phyloP scores from a whole-genome alignment of 2,113 vertebrate species.

The Motacilla tschutschensis region DNA sequence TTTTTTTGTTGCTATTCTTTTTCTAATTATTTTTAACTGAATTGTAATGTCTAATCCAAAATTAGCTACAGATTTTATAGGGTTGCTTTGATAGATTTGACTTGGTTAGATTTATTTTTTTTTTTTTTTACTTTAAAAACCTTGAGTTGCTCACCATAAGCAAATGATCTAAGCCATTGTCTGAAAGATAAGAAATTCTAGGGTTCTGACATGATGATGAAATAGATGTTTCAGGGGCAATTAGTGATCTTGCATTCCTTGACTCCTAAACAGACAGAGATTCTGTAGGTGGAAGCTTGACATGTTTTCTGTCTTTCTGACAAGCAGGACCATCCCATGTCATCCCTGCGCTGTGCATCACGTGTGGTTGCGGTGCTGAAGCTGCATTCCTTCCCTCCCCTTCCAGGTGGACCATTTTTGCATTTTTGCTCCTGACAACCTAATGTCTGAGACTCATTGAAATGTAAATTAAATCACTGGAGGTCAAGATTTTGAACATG shows the following conservation, averaged over 20 bases:
- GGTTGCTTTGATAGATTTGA: background rate
- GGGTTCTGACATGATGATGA: background rate
- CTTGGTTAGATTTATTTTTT: background rate
- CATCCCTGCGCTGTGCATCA: too few species aligned
- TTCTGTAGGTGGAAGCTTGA: background rate
- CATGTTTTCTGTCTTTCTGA: background rate
- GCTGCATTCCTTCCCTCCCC: background rate
- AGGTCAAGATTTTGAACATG: background rate
- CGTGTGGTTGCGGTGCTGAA: background rate
- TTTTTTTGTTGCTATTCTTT: background rate
- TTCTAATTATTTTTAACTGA: background rate
- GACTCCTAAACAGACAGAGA: background rate
- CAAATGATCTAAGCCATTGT: background rate
- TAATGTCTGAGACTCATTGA: background rate
- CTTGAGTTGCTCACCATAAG: background rate
- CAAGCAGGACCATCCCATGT: rapidly evolving
- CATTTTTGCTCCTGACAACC: background rate
- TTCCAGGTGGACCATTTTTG: background rate
- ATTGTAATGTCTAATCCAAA: background rate
- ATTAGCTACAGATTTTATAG: background rate
- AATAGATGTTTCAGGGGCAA: background rate
- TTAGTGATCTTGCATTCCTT: background rate
- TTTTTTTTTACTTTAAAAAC: background rate
- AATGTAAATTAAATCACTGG: background rate
- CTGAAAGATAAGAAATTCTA: background rate